A percentile compares a stretch with the other conserved stretches of the same genome.
phyloP scores from a whole-genome alignment of 2,797 vertebrate genomes.

The Chloroceryle inda region DNA sequence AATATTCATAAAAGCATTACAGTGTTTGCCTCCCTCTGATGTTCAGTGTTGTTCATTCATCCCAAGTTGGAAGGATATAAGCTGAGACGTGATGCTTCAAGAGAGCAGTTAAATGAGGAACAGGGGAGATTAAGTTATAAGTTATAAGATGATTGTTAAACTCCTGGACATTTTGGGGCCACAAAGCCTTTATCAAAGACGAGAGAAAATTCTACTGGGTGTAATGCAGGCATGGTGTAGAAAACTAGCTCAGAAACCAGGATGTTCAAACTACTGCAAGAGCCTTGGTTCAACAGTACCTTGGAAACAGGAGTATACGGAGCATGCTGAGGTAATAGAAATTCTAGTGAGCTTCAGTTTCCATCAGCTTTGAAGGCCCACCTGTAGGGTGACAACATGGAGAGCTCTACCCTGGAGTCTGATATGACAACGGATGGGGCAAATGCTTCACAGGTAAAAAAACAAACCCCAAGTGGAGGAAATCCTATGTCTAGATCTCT shows the following conservation, averaged over 20 bases:
- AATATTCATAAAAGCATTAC: constrained; percentile 57
- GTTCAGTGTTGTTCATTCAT: constrained; percentile 54
- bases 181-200: not conserved
- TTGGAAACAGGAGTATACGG: not conserved
- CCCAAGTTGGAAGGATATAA: constrained; percentile 42
- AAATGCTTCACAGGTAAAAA: not conserved
- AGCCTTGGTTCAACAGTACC: not conserved
- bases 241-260: not conserved
- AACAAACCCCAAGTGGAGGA: not conserved
- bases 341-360: not conserved
- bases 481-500: not conserved
- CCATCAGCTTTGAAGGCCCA: not conserved
- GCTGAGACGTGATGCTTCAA: constrained; percentile 53
- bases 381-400: not conserved
- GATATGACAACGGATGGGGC: not conserved
- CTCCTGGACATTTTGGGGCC: constrained; percentile 59
- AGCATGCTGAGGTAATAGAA: not conserved
- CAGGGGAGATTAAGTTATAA: constrained; percentile 35
- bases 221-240: not conserved
- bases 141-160: constrained; percentile 27
- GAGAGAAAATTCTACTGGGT: constrained; percentile 25
- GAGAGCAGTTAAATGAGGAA: constrained; percentile 56
- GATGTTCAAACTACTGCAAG: not conserved
- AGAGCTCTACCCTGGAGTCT: not conserved
- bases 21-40: constrained; percentile 57